These are phyloP conservation scores for Ptychadena robeensis DNA, from an alignment of 2,797 vertebrate species.

Conservation along the genomic window DNA sequence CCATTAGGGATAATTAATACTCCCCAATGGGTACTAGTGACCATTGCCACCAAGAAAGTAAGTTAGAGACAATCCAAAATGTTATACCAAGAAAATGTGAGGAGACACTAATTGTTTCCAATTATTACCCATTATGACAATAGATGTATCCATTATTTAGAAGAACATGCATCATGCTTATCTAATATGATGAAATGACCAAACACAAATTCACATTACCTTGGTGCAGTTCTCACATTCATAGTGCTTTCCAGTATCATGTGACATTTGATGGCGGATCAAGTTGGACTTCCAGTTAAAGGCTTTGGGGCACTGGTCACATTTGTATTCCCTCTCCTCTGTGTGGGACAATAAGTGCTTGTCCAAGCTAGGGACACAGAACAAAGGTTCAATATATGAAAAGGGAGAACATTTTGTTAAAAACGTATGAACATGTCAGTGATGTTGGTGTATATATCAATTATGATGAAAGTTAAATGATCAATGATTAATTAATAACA, in stretches of 20 bases:
- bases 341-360: slow-evolving; percentile 92
- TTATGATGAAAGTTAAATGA: background rate
- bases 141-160: background rate
- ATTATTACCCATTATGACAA: too few relatives aligned
- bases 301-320: slow-evolving; percentile 98
- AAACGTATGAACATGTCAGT: background rate
- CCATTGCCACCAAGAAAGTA: too few relatives aligned
- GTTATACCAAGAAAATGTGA: too few relatives aligned
- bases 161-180: background rate
- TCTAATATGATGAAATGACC: slow-evolving; percentile 3
- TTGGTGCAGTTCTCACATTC: slow-evolving; percentile 99
- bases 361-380: slow-evolving; percentile 85
- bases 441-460: too few relatives aligned
- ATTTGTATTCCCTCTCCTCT: slow-evolving; percentile 97
- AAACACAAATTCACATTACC: slow-evolving; percentile 92
- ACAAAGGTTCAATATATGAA: slow-evolving; percentile 41
- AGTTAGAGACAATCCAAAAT: too few relatives aligned
- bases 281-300: slow-evolving; percentile 99
- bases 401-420: background rate
- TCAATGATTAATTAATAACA: too few relatives aligned
- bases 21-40: too few relatives aligned
- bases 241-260: slow-evolving; percentile 98
- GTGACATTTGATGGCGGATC: slow-evolving; percentile 99
- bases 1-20: too few relatives aligned
- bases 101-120: too few relatives aligned